Evolutionary conservation across 2,113 vertebrate species (phyloP).

Genomic region (Pristiophorus japonicus): DNA sequence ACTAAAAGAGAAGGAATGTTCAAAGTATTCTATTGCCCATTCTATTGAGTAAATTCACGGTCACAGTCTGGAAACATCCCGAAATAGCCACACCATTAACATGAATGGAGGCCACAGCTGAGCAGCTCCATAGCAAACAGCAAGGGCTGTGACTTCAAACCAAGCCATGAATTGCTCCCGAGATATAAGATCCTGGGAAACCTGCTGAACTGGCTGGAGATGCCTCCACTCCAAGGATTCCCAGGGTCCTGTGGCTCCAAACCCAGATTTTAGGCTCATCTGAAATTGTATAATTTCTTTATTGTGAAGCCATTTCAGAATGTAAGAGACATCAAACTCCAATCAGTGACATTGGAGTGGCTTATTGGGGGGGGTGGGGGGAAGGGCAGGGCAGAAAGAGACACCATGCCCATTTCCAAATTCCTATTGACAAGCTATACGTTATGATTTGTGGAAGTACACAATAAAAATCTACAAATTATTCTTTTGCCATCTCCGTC

Average conservation of each 20-base stretch:
- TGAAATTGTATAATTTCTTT: not conserved
- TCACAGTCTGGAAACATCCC: slow-evolving; percentile 13
- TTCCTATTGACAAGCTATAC: too few relatives aligned
- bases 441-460: not conserved
- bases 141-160: not conserved
- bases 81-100: not conserved
- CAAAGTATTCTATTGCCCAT: not conserved
- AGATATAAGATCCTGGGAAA: not conserved
- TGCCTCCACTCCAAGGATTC: not conserved
- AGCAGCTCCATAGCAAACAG: not conserved
- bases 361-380: too few relatives aligned
- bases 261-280: not conserved
- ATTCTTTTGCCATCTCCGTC: not conserved
- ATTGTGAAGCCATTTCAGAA: not conserved
- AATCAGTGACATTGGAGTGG: slow-evolving; percentile 37
- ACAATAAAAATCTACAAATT: not conserved
- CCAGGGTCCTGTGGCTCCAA: not conserved
- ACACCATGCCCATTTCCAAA: not conserved
- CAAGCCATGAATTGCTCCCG: not conserved
- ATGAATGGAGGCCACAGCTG: not conserved
- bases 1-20: not conserved
- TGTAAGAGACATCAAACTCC: not conserved
- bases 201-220: not conserved
- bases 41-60: not conserved
- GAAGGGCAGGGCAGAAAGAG: not conserved